phyloP scores from a whole-genome alignment of 2,888 invertebrate species.

The Sinodicranocentrus sp. region DNA sequence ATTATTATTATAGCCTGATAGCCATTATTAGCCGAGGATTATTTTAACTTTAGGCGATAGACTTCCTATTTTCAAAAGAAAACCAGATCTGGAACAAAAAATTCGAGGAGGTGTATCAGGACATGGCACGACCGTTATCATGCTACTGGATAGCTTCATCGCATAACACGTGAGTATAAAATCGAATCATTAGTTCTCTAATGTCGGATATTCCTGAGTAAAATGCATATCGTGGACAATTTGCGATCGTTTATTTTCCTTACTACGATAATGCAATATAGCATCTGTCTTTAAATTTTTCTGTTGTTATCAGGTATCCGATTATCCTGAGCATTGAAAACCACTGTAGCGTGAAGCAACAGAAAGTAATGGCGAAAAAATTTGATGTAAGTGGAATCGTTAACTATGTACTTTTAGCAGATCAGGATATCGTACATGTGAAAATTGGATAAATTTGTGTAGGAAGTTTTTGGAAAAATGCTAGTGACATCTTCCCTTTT shows the following conservation, averaged over 20 bases:
- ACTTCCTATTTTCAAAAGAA: conserved; percentile 67
- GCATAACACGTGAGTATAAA: conserved; percentile 88
- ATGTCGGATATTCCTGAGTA: no score
- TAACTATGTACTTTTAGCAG: no score
- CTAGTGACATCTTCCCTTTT: conserved; percentile 87
- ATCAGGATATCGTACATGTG: no score
- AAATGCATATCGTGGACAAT: no score
- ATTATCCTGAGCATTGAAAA: conserved; percentile 95
- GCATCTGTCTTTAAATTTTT: not conserved
- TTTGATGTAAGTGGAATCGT: conserved; percentile 81
- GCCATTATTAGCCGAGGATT: conserved; percentile 2
- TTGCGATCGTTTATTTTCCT: no score
- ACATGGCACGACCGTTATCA: conserved; percentile 68
- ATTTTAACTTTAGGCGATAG: conserved; percentile 49
- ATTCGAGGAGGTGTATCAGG: conserved; percentile 49
- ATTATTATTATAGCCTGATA: not conserved
- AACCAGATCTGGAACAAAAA: conserved; percentile 70
- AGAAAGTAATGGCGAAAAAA: conserved; percentile 91
- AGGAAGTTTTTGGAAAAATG: conserved; percentile 92
- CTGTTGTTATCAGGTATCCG: conserved; percentile 83
- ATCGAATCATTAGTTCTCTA: no score
- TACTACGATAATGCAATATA: no score
- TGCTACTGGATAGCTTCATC: conserved; percentile 86
- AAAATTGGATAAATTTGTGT: no score
- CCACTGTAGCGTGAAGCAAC: conserved; percentile 93